A percentile compares a stretch with the other conserved stretches of the same genome.
Evolutionary conservation across 2,888 invertebrate genomes (phyloP).

Genomic region (Phorcus lineatus): DNA sequence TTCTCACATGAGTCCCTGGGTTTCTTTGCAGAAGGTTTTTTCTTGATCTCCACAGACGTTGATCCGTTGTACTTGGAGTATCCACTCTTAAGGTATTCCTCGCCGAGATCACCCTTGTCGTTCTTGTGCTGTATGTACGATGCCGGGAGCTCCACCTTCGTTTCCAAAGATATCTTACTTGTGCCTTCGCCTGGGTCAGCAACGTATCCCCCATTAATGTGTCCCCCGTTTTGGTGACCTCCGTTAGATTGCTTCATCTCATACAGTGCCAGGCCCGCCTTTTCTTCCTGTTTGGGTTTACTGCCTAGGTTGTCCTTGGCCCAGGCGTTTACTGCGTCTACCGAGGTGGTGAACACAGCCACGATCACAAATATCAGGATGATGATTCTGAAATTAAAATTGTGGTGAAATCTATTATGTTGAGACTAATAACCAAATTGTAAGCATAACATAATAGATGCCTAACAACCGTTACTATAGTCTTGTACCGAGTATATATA

Average conservation of each 20-base stretch:
- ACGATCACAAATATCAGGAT: neutral
- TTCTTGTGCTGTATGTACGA: neutral
- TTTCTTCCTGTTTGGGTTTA: neutral
- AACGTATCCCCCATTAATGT: neutral
- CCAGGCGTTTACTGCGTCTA: neutral
- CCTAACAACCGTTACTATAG: too few species aligned
- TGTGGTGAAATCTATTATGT: too few species aligned
- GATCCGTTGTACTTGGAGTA: neutral
- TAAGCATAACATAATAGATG: too few species aligned
- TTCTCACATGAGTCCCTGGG: too few species aligned
- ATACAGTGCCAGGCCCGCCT: neutral
- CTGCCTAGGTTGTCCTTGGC: neutral
- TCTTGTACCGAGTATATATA: too few species aligned
- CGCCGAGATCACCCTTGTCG: slow-evolving; percentile 7
- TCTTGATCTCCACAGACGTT: neutral
- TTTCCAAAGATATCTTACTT: neutral
- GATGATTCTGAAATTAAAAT: neutral
- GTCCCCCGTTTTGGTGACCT: neutral
- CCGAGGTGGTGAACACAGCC: neutral
- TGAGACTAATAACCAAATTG: too few species aligned
- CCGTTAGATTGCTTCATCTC: neutral
- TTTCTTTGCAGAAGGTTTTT: too few species aligned
- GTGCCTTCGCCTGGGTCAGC: neutral
- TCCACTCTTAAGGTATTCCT: neutral
- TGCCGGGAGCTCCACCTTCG: neutral